Base-by-base conservation (phyloP, 92 coral and sea anemone species). In the Palythoa grandis region DNA sequence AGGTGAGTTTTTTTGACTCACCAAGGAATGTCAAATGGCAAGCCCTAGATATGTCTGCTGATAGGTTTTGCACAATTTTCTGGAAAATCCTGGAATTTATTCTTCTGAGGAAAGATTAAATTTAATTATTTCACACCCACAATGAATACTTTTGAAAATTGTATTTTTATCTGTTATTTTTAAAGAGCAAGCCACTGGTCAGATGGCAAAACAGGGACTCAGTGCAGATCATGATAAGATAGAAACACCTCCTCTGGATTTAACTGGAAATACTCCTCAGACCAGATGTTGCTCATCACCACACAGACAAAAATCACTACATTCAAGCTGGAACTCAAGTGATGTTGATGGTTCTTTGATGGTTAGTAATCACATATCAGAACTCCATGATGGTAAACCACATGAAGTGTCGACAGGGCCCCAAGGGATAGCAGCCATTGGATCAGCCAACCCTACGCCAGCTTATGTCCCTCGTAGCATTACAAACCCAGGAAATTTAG, bases 171-270 rank as follows among this genome's bases (percentile, higher is more conserved):
- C 14, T 83, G 29, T 20, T 37, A 13, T 35, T 7, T 52, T 54
- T 61, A 79, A 68, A 74, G 87, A 83, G 38, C 88, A 77, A 82
- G 76, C 74, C 16, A 8, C 69, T 10, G 20, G 83, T 19, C 83
- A 58, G 54, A 13, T 23, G 14, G 24, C 71, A 16, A 29, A 48
- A 58, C 83, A 60, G 35, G 52, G 56, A 39, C 72, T 39, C 38
- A 37, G 17, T 5, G 17, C 72, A 38, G 69, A 78, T 20, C 83
- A 37, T 58, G 9, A 23, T 29, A 48, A 16, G n/a, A 22, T 52
- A 60, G 83, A 78, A 15, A 19, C 83, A 61, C 69, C 72, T 22
- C 48, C 83, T 39, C 71, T 37, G 57, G 83, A 78, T n/a, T 78
- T 24, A 22, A 19, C 69, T 5, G 69, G 72, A 58, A 11, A 16